phyloP scores from a whole-genome alignment of 53 echinoderm and acorn worm species.

The Astropecten irregularis region DNA sequence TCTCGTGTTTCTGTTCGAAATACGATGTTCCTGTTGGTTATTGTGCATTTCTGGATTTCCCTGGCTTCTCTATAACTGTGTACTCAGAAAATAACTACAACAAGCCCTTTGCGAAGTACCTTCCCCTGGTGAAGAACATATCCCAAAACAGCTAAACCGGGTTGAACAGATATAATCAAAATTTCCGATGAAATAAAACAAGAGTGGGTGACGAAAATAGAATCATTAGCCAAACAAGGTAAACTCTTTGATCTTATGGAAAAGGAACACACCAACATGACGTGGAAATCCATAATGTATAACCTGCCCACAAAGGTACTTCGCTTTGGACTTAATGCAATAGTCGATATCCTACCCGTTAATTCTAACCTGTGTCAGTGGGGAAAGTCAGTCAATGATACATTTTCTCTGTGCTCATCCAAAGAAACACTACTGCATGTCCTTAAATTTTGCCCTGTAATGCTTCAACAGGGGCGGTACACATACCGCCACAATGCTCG shows the following conservation, averaged over 20 bases:
- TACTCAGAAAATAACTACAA: not conserved
- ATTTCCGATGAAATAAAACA: not conserved
- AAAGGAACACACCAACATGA: not conserved
- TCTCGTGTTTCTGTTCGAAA: too few relatives aligned
- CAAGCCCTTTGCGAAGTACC: not conserved
- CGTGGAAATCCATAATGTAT: not conserved
- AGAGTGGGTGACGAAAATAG: too few relatives aligned
- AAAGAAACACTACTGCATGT: not conserved
- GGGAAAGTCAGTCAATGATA: not conserved
- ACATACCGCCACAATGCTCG: not conserved
- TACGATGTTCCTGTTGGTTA: too few relatives aligned
- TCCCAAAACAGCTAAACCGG: not conserved
- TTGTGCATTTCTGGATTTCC: too few relatives aligned
- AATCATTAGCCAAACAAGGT: not conserved
- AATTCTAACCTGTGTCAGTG: not conserved
- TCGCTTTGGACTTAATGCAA: not conserved
- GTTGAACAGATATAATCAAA: not conserved
- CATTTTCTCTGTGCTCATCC: not conserved
- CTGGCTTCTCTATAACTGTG: not conserved
- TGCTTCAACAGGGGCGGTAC: conserved; percentile 5
- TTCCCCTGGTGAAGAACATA: not conserved
- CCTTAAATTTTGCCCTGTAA: not conserved
- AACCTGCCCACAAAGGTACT: not conserved
- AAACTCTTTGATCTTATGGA: not conserved
- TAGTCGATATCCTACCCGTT: not conserved